These are phyloP conservation scores for Patella vulgata DNA, from an alignment of 1,140 invertebrate genomes.

Conservation along the genomic window DNA sequence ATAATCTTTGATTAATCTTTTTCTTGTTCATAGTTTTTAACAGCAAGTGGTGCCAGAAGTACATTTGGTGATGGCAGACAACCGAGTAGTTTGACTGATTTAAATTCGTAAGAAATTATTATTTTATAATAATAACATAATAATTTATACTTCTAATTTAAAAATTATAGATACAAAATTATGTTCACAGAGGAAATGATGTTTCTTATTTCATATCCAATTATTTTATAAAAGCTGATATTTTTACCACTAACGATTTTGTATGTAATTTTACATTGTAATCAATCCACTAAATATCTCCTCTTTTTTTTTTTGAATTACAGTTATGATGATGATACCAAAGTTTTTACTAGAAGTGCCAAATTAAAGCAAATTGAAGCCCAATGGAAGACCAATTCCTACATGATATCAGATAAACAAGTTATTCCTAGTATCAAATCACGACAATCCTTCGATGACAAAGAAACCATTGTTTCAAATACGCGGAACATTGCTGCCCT, in stretches of 20 bases:
- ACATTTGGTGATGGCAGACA: background rate
- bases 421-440: constrained; percentile 21
- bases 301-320: no score
- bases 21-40: background rate
- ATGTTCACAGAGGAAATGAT: no score
- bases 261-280: no score
- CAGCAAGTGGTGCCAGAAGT: constrained; percentile 1
- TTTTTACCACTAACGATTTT: no score
- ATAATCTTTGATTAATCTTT: no score
- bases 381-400: background rate
- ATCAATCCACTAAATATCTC: no score
- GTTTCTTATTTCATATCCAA: no score
- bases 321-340: constrained; percentile 38
- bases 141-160: no score
- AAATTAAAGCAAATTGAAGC: constrained; percentile 42
- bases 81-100: constrained; percentile 11
- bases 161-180: no score
- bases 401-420: background rate
- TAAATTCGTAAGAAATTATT: background rate
- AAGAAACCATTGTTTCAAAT: constrained; percentile 47
- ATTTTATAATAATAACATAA: no score
- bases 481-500: constrained; percentile 63
- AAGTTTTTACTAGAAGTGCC: constrained; percentile 55
- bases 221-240: no score
- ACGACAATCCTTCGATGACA: constrained; percentile 42